These are phyloP conservation scores for Psittacara wagleri DNA, from an alignment of 2,113 vertebrate genomes.

Conservation along the genomic window DNA sequence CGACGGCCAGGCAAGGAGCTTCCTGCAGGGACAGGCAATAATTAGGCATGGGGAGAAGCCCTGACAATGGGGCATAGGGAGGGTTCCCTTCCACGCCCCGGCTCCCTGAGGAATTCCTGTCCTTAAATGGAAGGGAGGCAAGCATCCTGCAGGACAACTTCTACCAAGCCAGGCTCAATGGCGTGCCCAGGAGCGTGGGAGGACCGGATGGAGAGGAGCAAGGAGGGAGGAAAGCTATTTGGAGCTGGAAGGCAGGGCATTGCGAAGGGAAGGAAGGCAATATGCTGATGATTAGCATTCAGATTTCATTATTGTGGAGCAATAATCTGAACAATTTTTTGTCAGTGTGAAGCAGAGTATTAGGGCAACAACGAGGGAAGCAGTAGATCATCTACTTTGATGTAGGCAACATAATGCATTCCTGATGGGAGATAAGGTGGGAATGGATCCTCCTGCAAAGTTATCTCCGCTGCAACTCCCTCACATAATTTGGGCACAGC, in stretches of 20 bases:
- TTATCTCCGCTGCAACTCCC: conserved; percentile 1
- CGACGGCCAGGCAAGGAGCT: conserved; percentile 8
- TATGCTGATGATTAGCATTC: conserved; percentile 19
- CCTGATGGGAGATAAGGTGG: conserved; percentile 45
- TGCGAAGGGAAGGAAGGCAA: background rate
- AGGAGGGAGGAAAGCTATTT: conserved; percentile 37
- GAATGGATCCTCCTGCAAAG: conserved; percentile 19
- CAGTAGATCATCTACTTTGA: conserved; percentile 12
- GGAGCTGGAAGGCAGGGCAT: conserved; percentile 61
- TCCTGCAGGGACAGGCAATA: conserved; percentile 28
- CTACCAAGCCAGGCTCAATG: background rate
- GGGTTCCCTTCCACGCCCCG: background rate
- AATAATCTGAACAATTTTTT: background rate
- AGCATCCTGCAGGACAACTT: conserved; percentile 58
- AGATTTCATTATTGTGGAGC: background rate
- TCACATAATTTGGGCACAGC: background rate
- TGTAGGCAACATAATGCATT: background rate
- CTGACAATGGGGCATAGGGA: background rate
- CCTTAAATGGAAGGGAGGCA: conserved; percentile 46
- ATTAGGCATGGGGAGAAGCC: conserved; percentile 8
- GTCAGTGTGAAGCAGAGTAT: background rate
- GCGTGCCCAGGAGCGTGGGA: conserved; percentile 59
- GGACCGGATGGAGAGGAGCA: conserved; percentile 42
- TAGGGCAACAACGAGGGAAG: conserved; percentile 1
- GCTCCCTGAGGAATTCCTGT: conserved; percentile 27